Conservation (phyloP, 1,140 invertebrate genomes). For the Sarcophaga peregrina region DNA sequence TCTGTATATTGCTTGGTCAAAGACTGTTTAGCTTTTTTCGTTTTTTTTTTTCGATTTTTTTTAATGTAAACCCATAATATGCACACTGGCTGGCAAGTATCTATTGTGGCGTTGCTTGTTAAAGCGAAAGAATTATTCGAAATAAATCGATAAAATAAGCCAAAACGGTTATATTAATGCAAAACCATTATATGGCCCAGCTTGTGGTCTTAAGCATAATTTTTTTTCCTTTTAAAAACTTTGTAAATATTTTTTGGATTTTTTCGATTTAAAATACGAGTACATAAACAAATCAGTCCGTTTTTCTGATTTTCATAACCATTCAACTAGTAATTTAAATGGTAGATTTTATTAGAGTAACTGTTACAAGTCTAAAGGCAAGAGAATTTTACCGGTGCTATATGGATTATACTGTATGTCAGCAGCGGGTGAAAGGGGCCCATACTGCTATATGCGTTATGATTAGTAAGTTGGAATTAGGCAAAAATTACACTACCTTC, state of each 20-base stretch:
- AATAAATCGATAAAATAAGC: conserved; percentile 3
- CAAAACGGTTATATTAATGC: conserved; percentile 17
- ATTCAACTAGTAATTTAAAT: no score
- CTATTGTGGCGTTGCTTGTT: not conserved
- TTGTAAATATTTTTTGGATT: not conserved
- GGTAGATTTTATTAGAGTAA: no score
- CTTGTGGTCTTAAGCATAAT: not conserved
- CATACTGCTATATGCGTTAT: no score
- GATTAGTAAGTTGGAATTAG: no score
- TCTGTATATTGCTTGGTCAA: not conserved
- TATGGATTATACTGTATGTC: no score
- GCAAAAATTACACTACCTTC: no score
- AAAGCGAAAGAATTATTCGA: not conserved
- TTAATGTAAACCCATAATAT: not conserved
- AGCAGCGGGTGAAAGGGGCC: no score
- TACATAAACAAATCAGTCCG: not conserved
- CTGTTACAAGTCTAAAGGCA: no score
- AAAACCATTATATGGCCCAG: conserved; percentile 3
- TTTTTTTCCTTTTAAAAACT: not conserved
- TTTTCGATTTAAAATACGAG: not conserved
- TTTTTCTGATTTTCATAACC: no score
- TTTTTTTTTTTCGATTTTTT: not conserved
- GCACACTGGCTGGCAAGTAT: not conserved
- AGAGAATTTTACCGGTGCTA: no score
- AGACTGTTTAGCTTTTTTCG: not conserved